phyloP scores from a whole-genome alignment of 1,140 invertebrate genomes.

The Drosophila hydei region DNA sequence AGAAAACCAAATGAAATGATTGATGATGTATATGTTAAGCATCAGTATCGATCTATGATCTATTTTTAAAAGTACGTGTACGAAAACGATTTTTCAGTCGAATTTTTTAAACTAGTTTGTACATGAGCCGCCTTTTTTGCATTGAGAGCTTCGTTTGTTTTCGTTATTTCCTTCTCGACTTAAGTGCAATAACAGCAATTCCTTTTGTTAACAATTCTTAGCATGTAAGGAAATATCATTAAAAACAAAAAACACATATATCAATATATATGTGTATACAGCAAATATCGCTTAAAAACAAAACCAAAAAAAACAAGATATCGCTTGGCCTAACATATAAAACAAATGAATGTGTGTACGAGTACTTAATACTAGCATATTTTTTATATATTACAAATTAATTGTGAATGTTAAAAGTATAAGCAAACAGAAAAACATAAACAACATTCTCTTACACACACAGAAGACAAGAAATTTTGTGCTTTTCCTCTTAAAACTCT shows the following conservation, averaged over 20 bases:
- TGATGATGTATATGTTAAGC: conserved; percentile 59
- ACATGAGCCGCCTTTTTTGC: conserved; percentile 77
- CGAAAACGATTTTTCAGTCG: conserved; percentile 53
- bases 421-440: conserved; percentile 21
- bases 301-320: conserved; percentile 27
- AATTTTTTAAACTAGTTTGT: conserved; percentile 75
- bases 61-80: conserved; percentile 9
- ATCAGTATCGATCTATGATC: conserved; percentile 36
- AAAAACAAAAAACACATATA: conserved; percentile 20
- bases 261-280: conserved; percentile 34
- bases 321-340: conserved; percentile 54
- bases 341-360: conserved; percentile 48
- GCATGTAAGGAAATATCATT: conserved; percentile 21
- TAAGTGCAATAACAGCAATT: conserved; percentile 69
- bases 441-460: conserved; percentile 17
- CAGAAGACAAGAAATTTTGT: conserved; percentile 48
- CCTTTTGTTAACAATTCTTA: conserved; percentile 67
- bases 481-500: conserved; percentile 74
- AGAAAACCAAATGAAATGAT: conserved; percentile 23
- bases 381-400: conserved; percentile 76
- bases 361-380: conserved; percentile 72
- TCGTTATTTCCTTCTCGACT: conserved; percentile 53
- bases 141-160: conserved; percentile 78
- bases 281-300: conserved; percentile 33
- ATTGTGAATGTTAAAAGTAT: conserved; percentile 67